These are phyloP conservation scores for Drosophila barbarae DNA, from an alignment of 2,888 invertebrate genomes.

Conservation along the genomic window DNA sequence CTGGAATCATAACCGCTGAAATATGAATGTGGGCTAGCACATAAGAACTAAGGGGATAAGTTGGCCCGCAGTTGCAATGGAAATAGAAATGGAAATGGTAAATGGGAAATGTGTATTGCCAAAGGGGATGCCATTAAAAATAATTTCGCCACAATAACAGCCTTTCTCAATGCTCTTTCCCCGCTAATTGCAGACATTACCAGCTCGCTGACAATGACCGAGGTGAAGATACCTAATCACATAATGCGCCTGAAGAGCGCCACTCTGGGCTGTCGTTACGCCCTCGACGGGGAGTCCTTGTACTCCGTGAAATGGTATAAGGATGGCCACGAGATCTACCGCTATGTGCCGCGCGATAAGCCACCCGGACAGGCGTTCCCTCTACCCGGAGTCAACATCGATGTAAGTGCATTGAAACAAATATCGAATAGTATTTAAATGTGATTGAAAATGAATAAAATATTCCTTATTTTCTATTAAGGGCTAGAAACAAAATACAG, in stretches of 20 bases:
- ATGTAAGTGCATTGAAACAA: conserved; percentile 83
- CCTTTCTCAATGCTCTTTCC: conserved; percentile 9
- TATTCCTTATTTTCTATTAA: not conserved
- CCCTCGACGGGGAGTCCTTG: conserved; percentile 89
- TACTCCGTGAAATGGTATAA: conserved; percentile 97
- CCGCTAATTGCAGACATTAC: conserved; percentile 80
- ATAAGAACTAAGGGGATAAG: conserved; percentile 25
- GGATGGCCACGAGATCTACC: conserved; percentile 93
- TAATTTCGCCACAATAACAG: conserved; percentile 51
- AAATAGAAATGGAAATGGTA: conserved; percentile 2
- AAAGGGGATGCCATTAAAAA: conserved; percentile 33
- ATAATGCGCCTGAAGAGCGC: conserved; percentile 89
- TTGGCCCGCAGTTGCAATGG: conserved; percentile 12
- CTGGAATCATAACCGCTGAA: conserved; percentile 38
- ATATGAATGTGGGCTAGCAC: conserved; percentile 36
- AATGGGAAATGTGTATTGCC: conserved; percentile 7
- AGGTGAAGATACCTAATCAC: conserved; percentile 90
- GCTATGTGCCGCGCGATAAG: conserved; percentile 90
- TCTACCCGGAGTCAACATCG: conserved; percentile 90
- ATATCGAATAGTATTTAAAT: no score
- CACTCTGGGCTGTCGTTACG: conserved; percentile 89
- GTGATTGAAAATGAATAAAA: no score
- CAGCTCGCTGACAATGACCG: conserved; percentile 85
- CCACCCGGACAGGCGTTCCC: conserved; percentile 90
- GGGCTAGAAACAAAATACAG: not conserved